Base-by-base conservation (phyloP, 2,797 vertebrate genomes). In the Melopsittacus undulatus region DNA sequence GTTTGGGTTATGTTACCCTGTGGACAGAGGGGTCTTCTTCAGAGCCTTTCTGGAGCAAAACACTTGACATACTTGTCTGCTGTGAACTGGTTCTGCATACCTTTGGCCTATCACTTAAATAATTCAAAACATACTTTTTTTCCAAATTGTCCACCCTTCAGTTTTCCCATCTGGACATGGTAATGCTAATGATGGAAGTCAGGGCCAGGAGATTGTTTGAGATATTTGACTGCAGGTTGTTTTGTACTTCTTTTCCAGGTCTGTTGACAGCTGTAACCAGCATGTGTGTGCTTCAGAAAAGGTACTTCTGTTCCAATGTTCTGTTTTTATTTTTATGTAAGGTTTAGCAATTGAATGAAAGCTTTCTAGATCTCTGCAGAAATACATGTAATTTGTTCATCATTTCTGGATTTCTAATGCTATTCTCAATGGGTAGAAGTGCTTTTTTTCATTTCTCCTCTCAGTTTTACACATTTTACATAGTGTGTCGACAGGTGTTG, bases 401-500 rank as follows among this genome's bases (percentile, higher is more conserved):
- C 27, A 85, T 79, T 94, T 89, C 43, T 91, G 88, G 90, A 73
- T 96, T 89, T 96, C 45, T 96, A 63, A 72, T 78, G 61, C 56
- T 93, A 46, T 87, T 86, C 77, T 96, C 78, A 95, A 45, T 67
- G 79, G 86, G 68, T 93, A 13, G 92, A 96, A 97, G 74, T 93
- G 49, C 77, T 90, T 96, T 92, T 92, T 96, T 86, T 84, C 83
- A 94, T 97, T 97, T 94, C 67, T 88, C 75, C 81, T 97, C 86
- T 97, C 95, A 91, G 89, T 93, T 95, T 90, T 95, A 94, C 91
- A 90, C 75, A 52, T 95, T 91, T 97, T 88, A 80, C 30, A 87
- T 89, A 89, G 80, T 85, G 95, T 96, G 90, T 94, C 67, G 36
- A 95, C 87, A 96, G 93, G 87, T 92, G 86, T 88, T 97, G 96